Base-by-base conservation (phyloP, 2,113 vertebrate species). In the Prionailurus viverrinus region DNA sequence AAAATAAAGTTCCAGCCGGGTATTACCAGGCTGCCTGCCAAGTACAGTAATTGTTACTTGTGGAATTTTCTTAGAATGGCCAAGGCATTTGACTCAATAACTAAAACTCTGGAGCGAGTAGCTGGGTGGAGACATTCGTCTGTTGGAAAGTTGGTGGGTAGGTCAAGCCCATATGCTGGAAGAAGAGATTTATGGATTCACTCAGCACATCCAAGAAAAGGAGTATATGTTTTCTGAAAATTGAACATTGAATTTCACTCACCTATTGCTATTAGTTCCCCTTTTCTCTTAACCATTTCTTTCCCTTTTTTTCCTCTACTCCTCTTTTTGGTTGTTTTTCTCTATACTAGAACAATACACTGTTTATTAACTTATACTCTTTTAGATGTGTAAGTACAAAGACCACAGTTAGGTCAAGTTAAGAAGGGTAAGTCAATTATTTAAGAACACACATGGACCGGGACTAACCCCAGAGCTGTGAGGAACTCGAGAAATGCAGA, bases 31-130 rank as follows among this genome's bases (percentile, higher is more conserved):
- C 95, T 93, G 97, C 78, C 82, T 87, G 84, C 97, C 92, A 97
- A 98, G 85, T 91, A 96, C 68, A 89, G 97, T 98, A 96, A 98
- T 97, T 97, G 96, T 96, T 98, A 92, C 95, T 96, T 97, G 96
- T 98, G 97, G 97, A 98, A 97, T 98, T 97, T 98, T 97, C 94
- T 95, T 91, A 55, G 53, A 85, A 96, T 96, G 63, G 92, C 97
- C 94, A 97, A 98, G 55, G 82, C 92, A 88, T 96, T 97, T 89
- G 90, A 97, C 89, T 97, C 89, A 94, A 45, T 65, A 95, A 83
- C 89, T 97, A 73, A 91, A 97, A 91, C 69, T 94, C 71, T 97
- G 89, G 95, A 98, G 93, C 71, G 94, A 95, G 45, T 69, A 80
- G 53, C 63, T 93, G 97, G 97, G 91, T 97, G 97, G 97, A 97